These are phyloP conservation scores for Hydriomena furcata DNA, from an alignment of 2,888 invertebrate genomes.

Conservation along the genomic window DNA sequence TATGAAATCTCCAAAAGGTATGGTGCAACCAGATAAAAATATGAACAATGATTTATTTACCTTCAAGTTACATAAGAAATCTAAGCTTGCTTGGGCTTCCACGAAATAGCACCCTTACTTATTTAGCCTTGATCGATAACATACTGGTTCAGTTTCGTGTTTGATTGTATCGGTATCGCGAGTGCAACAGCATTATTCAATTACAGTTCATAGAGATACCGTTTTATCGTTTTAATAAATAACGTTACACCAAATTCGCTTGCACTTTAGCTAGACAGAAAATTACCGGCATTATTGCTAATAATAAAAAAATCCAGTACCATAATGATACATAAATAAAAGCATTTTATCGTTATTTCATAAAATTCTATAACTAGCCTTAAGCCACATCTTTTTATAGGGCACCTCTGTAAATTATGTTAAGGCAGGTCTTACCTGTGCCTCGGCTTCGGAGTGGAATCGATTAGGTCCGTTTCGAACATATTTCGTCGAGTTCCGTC, in stretches of 20 bases:
- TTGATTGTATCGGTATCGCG: slow-evolving; percentile 33
- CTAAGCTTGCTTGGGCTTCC: slow-evolving; percentile 1
- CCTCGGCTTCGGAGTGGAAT: slow-evolving; percentile 49
- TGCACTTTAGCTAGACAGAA: slow-evolving; percentile 26
- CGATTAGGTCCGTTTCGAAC: slow-evolving; percentile 70
- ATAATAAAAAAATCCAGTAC: slow-evolving; percentile 27
- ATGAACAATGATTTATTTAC: no score
- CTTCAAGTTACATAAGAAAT: background rate
- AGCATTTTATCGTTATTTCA: slow-evolving; percentile 46
- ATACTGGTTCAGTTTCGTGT: slow-evolving; percentile 32
- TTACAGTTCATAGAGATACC: slow-evolving; percentile 35
- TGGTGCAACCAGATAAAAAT: background rate
- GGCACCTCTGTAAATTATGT: slow-evolving; percentile 57
- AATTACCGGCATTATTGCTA: slow-evolving; percentile 38
- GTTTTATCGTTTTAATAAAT: slow-evolving; percentile 34
- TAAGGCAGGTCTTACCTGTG: slow-evolving; percentile 58
- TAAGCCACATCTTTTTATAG: slow-evolving; percentile 55
- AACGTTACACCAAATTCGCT: slow-evolving; percentile 29
- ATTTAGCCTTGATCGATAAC: slow-evolving; percentile 34
- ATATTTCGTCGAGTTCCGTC: slow-evolving; percentile 58
- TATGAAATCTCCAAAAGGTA: background rate
- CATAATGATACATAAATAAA: slow-evolving; percentile 41
- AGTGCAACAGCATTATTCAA: slow-evolving; percentile 35
- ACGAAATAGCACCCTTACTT: slow-evolving; percentile 13
- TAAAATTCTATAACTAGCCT: slow-evolving; percentile 47